Percentiles rank a stretch among this genome's conserved stretches.
Conservation (phyloP, 2,888 invertebrate species). For the Lathronympha strigana region DNA sequence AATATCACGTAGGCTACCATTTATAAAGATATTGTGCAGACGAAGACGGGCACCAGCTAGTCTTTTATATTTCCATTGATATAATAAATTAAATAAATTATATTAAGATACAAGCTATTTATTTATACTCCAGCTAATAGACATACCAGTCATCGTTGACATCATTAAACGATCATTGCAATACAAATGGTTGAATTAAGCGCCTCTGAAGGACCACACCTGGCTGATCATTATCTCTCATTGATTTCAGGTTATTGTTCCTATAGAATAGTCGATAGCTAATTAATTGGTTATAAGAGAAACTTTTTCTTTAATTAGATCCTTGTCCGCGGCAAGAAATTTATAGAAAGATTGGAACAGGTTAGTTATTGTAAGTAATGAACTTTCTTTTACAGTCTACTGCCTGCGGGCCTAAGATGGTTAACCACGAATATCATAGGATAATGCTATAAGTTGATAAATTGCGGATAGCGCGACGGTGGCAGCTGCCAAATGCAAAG, state of each 20-base stretch:
- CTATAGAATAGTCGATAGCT: conserved; percentile 1
- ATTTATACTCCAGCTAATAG: no score
- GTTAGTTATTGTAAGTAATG: neutral
- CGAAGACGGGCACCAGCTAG: no score
- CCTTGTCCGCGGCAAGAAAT: neutral
- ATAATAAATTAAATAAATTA: no score
- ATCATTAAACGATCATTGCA: conserved; percentile 23
- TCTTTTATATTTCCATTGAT: no score
- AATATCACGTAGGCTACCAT: no score
- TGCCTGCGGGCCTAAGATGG: no score
- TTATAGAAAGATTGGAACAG: neutral
- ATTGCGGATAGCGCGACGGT: no score
- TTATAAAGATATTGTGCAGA: no score
- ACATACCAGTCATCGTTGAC: conserved; percentile 11
- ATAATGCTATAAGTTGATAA: no score
- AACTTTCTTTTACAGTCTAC: neutral
- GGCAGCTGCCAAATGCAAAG: no score
- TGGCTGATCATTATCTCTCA: conserved; percentile 14
- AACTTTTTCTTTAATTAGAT: conserved; percentile 3
- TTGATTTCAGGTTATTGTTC: conserved; percentile 15
- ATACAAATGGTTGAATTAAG: conserved; percentile 32
- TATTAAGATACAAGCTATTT: no score
- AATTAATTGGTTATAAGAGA: conserved; percentile 12
- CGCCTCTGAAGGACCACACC: conserved; percentile 24
- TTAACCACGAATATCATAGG: no score